Evolutionary conservation across 2,797 vertebrate species (phyloP), one percentile per base, ranked within the genome.

Genomic region (Phataginus tricuspis): DNA sequence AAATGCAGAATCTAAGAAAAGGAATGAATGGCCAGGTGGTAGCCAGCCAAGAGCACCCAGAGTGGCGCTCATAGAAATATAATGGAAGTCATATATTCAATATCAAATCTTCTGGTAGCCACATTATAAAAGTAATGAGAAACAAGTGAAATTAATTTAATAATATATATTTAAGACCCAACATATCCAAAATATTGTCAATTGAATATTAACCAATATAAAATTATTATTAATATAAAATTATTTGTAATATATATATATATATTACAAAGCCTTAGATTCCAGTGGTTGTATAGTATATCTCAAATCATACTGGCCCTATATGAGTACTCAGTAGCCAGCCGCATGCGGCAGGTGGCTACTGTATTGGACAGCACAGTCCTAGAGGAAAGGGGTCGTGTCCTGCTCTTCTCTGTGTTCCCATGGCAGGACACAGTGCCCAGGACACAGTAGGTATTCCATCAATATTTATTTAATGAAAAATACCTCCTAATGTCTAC

Each of bases 81-180:
- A 13, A 18, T 7, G 15, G 23, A 9, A 66, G n/a, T 18, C 31
- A 42, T 23, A 18, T 21, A 53, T 49, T 68, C 55, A 55, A 21
- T 49, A 34, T 82, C 37, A 49, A 71, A 31, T 37, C 75, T 37
- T 64, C 55, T 78, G 37, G 34, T 31, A 39, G 53, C 27, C 45
- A 51, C 64, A 25, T 64, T 37, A 25, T 19, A 78, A 86, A 85
- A 34, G 8, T n/a, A 66, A 66, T 71, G 71, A 72, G 25, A 93
- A 72, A 53, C 16, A 66, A 25, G 45, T 39, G 42, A 95, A 84
- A n/a, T 89, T 86, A 82, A 93, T 64, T 19, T 71, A 51, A n/a
- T 23, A 84, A 69, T 59, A 34, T 16, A 53, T 77, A 75, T 27
- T 85, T 57, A 31, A 93, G 64, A 72, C 34, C 0, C 1, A 77